Conservation (phyloP, 2,113 vertebrate genomes). For the Sinocyclocheilus rhinocerous region DNA sequence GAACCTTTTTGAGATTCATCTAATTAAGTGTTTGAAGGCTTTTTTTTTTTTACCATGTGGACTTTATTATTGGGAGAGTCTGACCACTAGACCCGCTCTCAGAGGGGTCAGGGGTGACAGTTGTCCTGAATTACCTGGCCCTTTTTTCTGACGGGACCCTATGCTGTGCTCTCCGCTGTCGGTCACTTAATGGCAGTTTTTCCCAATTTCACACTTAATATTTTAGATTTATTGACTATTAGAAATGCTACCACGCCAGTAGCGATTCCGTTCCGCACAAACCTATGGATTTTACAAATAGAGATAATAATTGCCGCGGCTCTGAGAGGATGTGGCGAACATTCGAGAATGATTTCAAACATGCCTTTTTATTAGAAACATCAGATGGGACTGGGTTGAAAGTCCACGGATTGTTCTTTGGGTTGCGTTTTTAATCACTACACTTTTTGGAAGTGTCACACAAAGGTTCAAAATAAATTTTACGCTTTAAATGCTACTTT, state of each 20-base stretch:
- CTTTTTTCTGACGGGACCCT: constrained; percentile 83
- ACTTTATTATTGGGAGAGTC: constrained; percentile 80
- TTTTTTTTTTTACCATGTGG: constrained; percentile 81
- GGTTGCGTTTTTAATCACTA: constrained; percentile 44
- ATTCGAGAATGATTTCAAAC: constrained; percentile 51
- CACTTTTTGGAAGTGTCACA: not conserved
- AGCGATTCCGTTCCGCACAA: constrained; percentile 81
- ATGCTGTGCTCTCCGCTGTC: constrained; percentile 83
- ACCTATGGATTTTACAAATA: constrained; percentile 80
- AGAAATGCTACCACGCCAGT: constrained; percentile 90
- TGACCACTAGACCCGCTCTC: constrained; percentile 86
- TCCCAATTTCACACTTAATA: constrained; percentile 97
- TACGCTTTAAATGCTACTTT: not conserved
- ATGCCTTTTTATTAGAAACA: constrained; percentile 58
- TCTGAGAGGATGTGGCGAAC: constrained; percentile 60
- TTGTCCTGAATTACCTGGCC: constrained; percentile 92
- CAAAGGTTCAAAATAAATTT: not conserved
- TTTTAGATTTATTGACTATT: constrained; percentile 98
- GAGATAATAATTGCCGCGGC: constrained; percentile 78
- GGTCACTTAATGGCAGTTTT: constrained; percentile 89
- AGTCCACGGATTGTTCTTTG: constrained; percentile 46
- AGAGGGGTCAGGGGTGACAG: constrained; percentile 93
- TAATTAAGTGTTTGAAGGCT: constrained; percentile 76
- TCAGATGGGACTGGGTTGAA: constrained; percentile 42
- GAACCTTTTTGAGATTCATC: constrained; percentile 68